Conservation (phyloP, 2,113 vertebrate genomes). For the Martes martes region DNA sequence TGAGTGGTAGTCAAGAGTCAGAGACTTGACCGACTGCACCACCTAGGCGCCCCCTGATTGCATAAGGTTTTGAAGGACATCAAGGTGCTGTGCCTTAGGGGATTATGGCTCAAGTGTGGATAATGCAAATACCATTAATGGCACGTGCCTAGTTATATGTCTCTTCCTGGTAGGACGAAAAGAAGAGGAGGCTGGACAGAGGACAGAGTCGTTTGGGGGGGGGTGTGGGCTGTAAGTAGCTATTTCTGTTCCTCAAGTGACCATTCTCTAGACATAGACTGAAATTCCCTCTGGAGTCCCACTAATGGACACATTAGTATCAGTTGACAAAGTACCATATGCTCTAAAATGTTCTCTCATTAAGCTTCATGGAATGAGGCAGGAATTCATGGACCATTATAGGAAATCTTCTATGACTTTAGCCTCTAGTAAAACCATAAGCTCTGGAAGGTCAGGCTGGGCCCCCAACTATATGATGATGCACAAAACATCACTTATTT, state of each 20-base stretch:
- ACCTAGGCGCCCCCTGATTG: not conserved
- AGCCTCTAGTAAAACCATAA: conserved; percentile 1
- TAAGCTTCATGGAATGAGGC: conserved; percentile 57
- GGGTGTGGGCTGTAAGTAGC: not conserved
- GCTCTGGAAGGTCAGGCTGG: not conserved
- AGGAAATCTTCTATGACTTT: conserved; percentile 18
- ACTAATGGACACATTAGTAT: conserved; percentile 75
- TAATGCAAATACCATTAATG: not conserved
- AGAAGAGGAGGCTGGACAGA: not conserved
- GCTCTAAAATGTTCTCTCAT: conserved; percentile 59
- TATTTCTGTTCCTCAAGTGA: conserved; percentile 53
- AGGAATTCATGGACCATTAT: conserved; percentile 50
- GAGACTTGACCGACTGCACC: no score
- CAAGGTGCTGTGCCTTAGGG: not conserved
- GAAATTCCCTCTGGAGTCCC: conserved; percentile 50
- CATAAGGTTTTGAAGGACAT: not conserved
- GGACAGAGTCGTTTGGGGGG: not conserved
- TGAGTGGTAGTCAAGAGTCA: no score
- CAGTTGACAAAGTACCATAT: conserved; percentile 62
- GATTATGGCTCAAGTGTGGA: not conserved
- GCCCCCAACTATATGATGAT: not conserved
- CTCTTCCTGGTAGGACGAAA: not conserved
- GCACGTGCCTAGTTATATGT: not conserved
- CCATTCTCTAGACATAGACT: conserved; percentile 25
- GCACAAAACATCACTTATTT: not conserved